Evolutionary conservation across 2,113 vertebrate species (phyloP).

Genomic region (Mormyrus iriodes): DNA sequence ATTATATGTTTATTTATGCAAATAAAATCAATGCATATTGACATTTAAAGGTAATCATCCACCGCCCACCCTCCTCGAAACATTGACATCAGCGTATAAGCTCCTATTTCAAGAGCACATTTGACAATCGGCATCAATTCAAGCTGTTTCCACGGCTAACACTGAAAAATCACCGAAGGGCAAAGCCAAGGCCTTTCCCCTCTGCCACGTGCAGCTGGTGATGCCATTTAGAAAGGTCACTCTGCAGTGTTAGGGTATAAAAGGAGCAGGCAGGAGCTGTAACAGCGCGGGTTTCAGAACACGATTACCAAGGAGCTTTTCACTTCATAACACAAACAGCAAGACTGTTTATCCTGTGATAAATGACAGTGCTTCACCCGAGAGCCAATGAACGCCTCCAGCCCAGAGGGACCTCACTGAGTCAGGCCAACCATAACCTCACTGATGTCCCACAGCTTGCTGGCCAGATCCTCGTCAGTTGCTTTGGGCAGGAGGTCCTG

Average conservation of each 20-base stretch:
- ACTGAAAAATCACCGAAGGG: not conserved
- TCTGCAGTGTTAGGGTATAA: not conserved
- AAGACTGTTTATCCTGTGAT: not conserved
- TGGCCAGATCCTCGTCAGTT: constrained; percentile 69
- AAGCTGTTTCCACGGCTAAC: not conserved
- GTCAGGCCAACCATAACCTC: constrained; percentile 83
- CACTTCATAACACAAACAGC: not conserved
- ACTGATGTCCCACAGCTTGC: constrained; percentile 87
- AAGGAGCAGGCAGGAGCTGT: not conserved
- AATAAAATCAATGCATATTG: not conserved
- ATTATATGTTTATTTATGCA: not conserved
- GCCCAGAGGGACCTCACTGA: constrained; percentile 49
- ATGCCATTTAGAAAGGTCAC: not conserved
- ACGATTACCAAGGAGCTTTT: not conserved
- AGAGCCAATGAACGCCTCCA: not conserved
- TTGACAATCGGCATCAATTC: not conserved
- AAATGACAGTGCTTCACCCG: not conserved
- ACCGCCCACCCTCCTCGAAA: not conserved
- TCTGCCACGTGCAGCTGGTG: not conserved
- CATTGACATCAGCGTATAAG: not conserved
- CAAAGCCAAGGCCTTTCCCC: not conserved
- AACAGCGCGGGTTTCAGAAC: not conserved
- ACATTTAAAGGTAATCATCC: not conserved
- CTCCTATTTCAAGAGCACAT: not conserved
- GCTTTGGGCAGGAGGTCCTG: constrained; percentile 76